Evolutionary conservation across 1,140 invertebrate species (phyloP).

Genomic region (Nephotettix cincticeps): DNA sequence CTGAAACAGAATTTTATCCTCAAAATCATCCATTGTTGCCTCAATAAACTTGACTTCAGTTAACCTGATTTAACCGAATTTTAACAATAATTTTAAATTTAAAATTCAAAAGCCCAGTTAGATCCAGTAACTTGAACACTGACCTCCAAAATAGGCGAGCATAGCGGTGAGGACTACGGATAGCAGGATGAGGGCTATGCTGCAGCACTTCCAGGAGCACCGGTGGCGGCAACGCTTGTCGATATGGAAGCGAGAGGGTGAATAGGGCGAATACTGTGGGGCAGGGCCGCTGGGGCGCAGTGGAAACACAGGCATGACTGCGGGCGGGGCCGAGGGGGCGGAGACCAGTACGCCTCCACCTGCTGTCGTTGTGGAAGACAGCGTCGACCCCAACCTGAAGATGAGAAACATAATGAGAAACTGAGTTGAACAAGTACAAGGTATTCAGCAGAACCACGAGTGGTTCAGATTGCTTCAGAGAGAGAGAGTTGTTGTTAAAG

Average conservation of each 20-base stretch:
- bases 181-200: slow-evolving; percentile 86
- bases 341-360: slow-evolving; percentile 17
- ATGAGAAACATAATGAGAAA: too few species aligned
- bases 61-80: too few species aligned
- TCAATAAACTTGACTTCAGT: too few species aligned
- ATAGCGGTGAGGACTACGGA: slow-evolving; percentile 85
- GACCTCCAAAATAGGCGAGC: slow-evolving; percentile 93
- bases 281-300: slow-evolving; percentile 67
- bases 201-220: slow-evolving; percentile 94
- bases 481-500: too few species aligned
- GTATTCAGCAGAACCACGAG: too few species aligned
- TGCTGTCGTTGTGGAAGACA: slow-evolving; percentile 4
- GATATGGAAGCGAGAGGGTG: slow-evolving; percentile 89
- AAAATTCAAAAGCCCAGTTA: too few species aligned
- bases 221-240: slow-evolving; percentile 88
- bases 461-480: too few species aligned
- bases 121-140: slow-evolving; percentile 49
- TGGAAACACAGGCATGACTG: slow-evolving; percentile 79
- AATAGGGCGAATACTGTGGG: slow-evolving; percentile 78
- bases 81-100: too few species aligned
- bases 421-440: too few species aligned
- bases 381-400: slow-evolving; percentile 9
- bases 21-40: too few species aligned
- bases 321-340: slow-evolving; percentile 50
- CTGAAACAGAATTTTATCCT: too few species aligned